Evolutionary conservation across 1,140 invertebrate species (phyloP), one percentile per base, ranked within the genome.

Genomic region (Paraescarpia echinospica): DNA sequence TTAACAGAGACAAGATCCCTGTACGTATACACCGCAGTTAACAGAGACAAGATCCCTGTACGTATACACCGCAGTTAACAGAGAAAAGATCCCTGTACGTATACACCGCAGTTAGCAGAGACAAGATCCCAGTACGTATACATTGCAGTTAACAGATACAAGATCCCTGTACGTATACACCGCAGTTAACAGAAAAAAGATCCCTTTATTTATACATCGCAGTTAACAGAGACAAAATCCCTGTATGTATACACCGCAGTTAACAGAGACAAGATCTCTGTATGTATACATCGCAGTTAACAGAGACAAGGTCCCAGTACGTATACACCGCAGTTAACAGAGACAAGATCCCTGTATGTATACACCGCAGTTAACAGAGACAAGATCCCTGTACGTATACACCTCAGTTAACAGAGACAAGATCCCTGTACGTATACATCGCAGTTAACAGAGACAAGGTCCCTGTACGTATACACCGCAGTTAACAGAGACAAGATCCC

Each of bases 401-500:
- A 0, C 4, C 18, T 22, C 90, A 90, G 35, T n/a, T 93, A 98
- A 98, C 95, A 97, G 97, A 90, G 97, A 97, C 91, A 97, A 97
- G 93, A 97, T 99, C 89, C 97, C 98, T 5, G 97, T 98, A 0
- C 94, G 95, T 95, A 34, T 18, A 35, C 12, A 0, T 31, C 18
- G 27, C 90, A 90, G 35, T n/a, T 93, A 98, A 98, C 95, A 97
- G 97, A 90, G 97, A 97, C 91, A 97, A 97, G 93, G 97, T 99
- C 89, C 97, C 98, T 5, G 97, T 98, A 0, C 94, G 95, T 95
- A 34, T 18, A 35, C 12, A 0, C 4, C 18, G 27, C 90, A 90
- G 35, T n/a, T 93, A 98, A 98, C 95, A 97, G 97, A 90, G 97
- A 97, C 91, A 97, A 97, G 93, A 97, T 99, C 89, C 97, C 98